phyloP scores from a whole-genome alignment of 2,113 vertebrate species.

The Desmodus rotundus region DNA sequence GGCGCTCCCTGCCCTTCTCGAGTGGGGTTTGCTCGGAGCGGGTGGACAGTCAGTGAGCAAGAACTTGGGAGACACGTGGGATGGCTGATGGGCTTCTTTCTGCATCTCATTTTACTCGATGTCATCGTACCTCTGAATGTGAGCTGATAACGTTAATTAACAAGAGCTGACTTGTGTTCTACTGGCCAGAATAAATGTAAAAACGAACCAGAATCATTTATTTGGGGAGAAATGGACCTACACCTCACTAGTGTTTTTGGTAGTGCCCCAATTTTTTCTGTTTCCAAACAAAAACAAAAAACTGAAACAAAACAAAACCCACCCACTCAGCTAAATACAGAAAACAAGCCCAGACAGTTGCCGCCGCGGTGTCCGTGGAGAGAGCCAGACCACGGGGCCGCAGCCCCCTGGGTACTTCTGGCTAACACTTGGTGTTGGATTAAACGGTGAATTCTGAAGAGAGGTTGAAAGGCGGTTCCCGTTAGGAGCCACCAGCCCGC shows the following conservation, averaged over 20 bases:
- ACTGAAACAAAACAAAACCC: neutral
- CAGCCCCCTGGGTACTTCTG: slow-evolving; percentile 14
- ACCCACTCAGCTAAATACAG: neutral
- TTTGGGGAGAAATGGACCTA: neutral
- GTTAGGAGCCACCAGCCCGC: neutral
- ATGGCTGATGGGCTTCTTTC: neutral
- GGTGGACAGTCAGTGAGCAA: neutral
- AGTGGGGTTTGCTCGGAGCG: neutral
- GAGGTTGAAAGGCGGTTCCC: slow-evolving; percentile 34
- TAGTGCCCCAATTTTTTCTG: neutral
- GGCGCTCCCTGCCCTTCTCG: neutral
- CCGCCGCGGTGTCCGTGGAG: neutral
- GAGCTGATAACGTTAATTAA: slow-evolving; percentile 45
- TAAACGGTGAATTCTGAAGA: slow-evolving; percentile 24
- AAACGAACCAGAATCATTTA: neutral
- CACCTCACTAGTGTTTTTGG: neutral
- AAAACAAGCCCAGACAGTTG: neutral
- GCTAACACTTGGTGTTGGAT: slow-evolving; percentile 42
- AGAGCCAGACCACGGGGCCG: neutral
- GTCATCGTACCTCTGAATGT: slow-evolving; percentile 21
- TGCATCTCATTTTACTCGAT: neutral
- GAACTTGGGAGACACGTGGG: neutral
- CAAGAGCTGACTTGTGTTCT: slow-evolving; percentile 37
- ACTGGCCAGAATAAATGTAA: slow-evolving; percentile 25
- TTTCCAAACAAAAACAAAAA: neutral